These are phyloP conservation scores for Polypterus senegalus DNA, from an alignment of 2,113 vertebrate genomes.

Conservation along the genomic window DNA sequence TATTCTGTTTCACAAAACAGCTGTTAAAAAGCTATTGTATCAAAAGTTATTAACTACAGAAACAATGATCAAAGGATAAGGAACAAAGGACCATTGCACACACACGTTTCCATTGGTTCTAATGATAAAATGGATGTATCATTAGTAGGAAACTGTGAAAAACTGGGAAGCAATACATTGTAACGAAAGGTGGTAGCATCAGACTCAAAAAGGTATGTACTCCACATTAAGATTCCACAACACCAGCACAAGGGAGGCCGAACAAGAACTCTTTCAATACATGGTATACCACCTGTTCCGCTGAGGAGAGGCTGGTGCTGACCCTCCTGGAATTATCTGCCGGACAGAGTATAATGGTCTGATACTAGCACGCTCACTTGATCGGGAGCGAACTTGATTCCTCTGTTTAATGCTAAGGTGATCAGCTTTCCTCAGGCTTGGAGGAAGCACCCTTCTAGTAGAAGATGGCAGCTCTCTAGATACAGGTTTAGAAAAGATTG, in stretches of 20 bases:
- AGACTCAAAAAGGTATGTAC: conserved; percentile 11
- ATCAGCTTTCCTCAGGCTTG: conserved; percentile 42
- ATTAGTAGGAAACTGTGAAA: neutral
- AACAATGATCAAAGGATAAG: conserved; percentile 20
- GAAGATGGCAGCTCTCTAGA: conserved; percentile 47
- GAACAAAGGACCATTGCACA: conserved; percentile 13
- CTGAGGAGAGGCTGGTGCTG: conserved; percentile 40
- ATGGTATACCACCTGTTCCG: conserved; percentile 45
- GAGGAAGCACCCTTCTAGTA: conserved; percentile 51
- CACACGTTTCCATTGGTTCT: neutral
- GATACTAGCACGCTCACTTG: conserved; percentile 45
- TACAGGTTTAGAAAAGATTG: conserved; percentile 40
- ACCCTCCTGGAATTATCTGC: conserved; percentile 38
- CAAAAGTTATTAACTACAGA: conserved; percentile 3
- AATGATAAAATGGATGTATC: neutral
- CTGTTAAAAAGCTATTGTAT: too few relatives aligned
- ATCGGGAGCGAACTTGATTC: conserved; percentile 38
- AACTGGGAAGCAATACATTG: neutral
- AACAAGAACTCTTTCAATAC: conserved; percentile 33
- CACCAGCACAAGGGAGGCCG: conserved; percentile 15
- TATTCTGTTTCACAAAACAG: too few relatives aligned
- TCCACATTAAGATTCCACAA: conserved; percentile 42
- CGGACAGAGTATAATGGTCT: conserved; percentile 40
- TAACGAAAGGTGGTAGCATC: neutral
- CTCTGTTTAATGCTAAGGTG: conserved; percentile 46